These are phyloP conservation scores for Ailuropoda melanoleuca DNA, from an alignment of 2,113 vertebrate species.

Conservation along the genomic window DNA sequence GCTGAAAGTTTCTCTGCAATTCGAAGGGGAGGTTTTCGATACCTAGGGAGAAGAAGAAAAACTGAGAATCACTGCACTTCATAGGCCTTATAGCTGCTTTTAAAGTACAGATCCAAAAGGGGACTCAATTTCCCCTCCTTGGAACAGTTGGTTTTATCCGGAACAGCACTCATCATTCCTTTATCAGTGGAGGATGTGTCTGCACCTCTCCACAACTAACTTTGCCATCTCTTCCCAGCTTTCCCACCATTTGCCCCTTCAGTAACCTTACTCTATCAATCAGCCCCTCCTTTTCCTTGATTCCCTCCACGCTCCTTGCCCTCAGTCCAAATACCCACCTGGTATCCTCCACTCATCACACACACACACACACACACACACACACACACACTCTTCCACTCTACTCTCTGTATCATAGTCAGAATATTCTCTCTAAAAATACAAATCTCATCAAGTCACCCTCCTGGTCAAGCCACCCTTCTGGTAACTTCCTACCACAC, in stretches of 20 bases:
- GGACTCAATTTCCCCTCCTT: not conserved
- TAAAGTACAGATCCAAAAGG: not conserved
- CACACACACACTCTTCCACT: not conserved
- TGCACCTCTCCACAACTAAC: not conserved
- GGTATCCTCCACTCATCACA: not conserved
- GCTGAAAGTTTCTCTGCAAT: slow-evolving; percentile 97
- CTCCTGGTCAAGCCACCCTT: not conserved
- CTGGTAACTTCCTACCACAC: not conserved
- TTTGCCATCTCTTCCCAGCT: not conserved
- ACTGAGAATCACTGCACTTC: not conserved
- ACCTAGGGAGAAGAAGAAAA: slow-evolving; percentile 83
- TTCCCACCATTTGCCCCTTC: not conserved
- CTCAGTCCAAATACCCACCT: not conserved
- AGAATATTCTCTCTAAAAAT: not conserved
- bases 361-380: not conserved
- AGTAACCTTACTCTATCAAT: not conserved
- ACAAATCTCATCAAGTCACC: not conserved
- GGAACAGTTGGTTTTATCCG: not conserved
- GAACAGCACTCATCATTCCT: not conserved
- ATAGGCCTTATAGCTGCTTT: not conserved
- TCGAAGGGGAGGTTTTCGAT: slow-evolving; percentile 98
- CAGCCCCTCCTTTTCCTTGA: not conserved
- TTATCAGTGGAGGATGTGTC: not conserved
- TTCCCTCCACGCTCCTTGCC: not conserved
- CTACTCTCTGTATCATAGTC: not conserved